phyloP scores from a whole-genome alignment of 2,888 invertebrate genomes.

The Epiblema foenella region DNA sequence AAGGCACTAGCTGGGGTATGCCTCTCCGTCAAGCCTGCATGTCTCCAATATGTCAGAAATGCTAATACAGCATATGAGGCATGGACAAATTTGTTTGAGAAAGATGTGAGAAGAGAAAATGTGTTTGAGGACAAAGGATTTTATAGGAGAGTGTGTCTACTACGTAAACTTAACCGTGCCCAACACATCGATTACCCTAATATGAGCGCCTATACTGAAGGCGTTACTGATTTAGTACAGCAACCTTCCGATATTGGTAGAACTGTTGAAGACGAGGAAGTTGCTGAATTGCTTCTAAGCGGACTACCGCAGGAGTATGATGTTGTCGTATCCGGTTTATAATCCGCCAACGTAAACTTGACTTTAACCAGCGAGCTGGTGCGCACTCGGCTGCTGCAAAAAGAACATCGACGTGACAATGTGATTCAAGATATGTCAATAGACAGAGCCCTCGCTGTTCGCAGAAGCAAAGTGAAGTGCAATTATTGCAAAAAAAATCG shows the following conservation, averaged over 20 bases:
- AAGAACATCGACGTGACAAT: background rate
- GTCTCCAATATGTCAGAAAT: no score
- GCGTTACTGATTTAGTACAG: constrained; percentile 20
- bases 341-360: background rate
- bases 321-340: background rate
- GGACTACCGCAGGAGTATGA: no score
- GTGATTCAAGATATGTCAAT: no score
- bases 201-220: constrained; percentile 29
- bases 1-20: no score
- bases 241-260: constrained; percentile 28
- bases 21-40: no score
- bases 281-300: no score
- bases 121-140: constrained; percentile 35
- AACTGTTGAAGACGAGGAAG: constrained; percentile 23
- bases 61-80: constrained; percentile 11
- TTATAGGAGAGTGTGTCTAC: constrained; percentile 14
- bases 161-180: constrained; percentile 14
- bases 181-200: constrained; percentile 4
- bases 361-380: background rate
- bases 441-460: no score
- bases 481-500: no score
- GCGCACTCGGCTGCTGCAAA: background rate
- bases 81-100: no score
- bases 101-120: background rate
- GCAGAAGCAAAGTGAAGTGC: no score